These are phyloP conservation scores for Morus bassanus DNA, from an alignment of 2,797 vertebrate genomes.

Conservation along the genomic window DNA sequence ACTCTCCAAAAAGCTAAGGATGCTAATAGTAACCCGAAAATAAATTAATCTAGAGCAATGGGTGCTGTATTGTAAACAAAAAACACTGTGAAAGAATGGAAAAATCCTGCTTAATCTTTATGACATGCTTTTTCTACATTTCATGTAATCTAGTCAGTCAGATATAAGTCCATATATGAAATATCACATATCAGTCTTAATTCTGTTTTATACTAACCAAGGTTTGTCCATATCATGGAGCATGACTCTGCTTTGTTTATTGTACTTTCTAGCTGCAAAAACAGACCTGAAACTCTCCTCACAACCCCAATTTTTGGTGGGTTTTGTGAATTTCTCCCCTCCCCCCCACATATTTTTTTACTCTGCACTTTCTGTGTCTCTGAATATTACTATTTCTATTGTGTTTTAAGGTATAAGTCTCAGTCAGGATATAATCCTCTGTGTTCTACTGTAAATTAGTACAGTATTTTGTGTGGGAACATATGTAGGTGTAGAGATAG, in stretches of 20 bases:
- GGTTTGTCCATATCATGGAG: background rate
- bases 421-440: background rate
- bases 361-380: background rate
- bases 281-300: background rate
- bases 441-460: background rate
- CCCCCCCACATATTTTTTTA: background rate
- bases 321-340: background rate
- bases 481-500: conserved; percentile 1
- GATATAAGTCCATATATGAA: background rate
- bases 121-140: background rate
- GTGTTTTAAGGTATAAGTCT: background rate
- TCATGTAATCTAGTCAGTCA: background rate
- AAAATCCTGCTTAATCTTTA: background rate
- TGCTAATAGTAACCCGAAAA: background rate
- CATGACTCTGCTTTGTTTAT: background rate
- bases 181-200: background rate
- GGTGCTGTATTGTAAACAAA: background rate
- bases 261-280: background rate
- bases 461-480: conserved; percentile 17
- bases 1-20: background rate
- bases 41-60: background rate
- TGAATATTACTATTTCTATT: background rate
- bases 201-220: background rate
- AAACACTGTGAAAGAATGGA: background rate
- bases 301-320: background rate